Conservation (phyloP, 2,113 vertebrate genomes). For the Myxocyprinus asiaticus region DNA sequence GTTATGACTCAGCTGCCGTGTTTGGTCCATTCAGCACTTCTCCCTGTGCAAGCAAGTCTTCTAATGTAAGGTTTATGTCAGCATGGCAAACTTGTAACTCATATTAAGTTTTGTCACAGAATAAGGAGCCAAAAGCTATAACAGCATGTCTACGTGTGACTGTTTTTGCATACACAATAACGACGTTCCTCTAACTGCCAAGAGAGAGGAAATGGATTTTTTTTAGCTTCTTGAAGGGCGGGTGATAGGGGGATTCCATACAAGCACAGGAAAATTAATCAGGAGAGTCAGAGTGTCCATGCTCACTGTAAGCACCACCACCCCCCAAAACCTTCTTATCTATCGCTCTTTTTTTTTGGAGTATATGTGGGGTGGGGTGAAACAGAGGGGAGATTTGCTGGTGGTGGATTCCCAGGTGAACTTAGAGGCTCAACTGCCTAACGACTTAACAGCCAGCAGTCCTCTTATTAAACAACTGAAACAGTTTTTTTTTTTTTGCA, state of each 20-base stretch:
- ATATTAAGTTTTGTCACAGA: slow-evolving; percentile 17
- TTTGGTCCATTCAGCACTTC: slow-evolving; percentile 14
- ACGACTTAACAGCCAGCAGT: slow-evolving; percentile 33
- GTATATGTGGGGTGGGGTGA: slow-evolving; percentile 25
- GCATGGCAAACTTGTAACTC: not conserved
- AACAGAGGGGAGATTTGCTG: slow-evolving; percentile 41
- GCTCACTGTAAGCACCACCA: slow-evolving; percentile 54
- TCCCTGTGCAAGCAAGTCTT: not conserved
- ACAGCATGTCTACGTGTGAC: slow-evolving; percentile 25
- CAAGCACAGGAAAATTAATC: slow-evolving; percentile 64
- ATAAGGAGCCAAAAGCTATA: slow-evolving; percentile 14
- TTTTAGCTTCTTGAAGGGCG: slow-evolving; percentile 43
- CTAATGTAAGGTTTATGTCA: too few species aligned
- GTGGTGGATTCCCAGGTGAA: slow-evolving; percentile 54
- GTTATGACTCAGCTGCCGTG: not conserved
- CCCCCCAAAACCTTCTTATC: not conserved
- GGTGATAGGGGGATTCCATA: slow-evolving; percentile 69
- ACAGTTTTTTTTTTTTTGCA: slow-evolving; percentile 27
- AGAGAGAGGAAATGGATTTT: slow-evolving; percentile 49
- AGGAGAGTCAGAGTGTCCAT: slow-evolving; percentile 57
- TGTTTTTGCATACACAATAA: slow-evolving; percentile 56
- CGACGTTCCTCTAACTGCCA: slow-evolving; percentile 48
- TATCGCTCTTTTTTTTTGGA: slow-evolving; percentile 42
- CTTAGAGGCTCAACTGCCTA: slow-evolving; percentile 31
- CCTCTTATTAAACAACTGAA: slow-evolving; percentile 39